Evolutionary conservation across 2,797 vertebrate species (phyloP), one percentile per base, ranked within the genome.

Genomic region (Staurois parvus): DNA sequence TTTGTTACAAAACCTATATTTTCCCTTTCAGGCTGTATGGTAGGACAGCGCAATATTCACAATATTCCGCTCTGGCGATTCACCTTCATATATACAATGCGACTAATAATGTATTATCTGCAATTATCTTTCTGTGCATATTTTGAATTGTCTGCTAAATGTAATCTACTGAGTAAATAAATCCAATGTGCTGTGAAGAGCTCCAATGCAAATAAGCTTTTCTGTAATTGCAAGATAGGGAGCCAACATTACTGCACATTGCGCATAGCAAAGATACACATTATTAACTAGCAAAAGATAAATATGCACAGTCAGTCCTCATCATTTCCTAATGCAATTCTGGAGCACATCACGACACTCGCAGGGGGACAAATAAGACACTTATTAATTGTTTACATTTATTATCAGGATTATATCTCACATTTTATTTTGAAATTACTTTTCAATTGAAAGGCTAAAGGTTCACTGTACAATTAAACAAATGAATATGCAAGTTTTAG

Each of bases 321-420:
- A 52, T 75, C 56, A 75, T 79, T 84, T 84, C 76, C 62, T 69
- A 70, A 79, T 87, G 72, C 76, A 74, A 79, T 83, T 75, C 68
- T 79, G 42, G 69, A 79, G 81, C 59, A 79, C 70, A 87, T 42
- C 69, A 32, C 56, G 68, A 40, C 67, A 30, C 79, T 83, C 75
- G 29, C 81, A 37, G 26, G 67, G 79, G 74, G 79, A 72, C 74
- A 82, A 82, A 77, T 76, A 82, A 86, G 79, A 78, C 81, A 68
- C 80, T 83, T 86, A 86, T 86, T 86, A 86, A 86, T 86, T 86
- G 85, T 86, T 86, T 86, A 78, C 74, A 78, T 76, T 82, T 77
- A 82, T 86, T 86, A 76, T 77, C 34, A 52, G 56, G 40, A 83
- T 86, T 86, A 56, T 86, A 59, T 37, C 68, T 48, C 40, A 28